Conservation (phyloP, 2,797 vertebrate genomes). For the Petrocephalus schoutedeni region DNA sequence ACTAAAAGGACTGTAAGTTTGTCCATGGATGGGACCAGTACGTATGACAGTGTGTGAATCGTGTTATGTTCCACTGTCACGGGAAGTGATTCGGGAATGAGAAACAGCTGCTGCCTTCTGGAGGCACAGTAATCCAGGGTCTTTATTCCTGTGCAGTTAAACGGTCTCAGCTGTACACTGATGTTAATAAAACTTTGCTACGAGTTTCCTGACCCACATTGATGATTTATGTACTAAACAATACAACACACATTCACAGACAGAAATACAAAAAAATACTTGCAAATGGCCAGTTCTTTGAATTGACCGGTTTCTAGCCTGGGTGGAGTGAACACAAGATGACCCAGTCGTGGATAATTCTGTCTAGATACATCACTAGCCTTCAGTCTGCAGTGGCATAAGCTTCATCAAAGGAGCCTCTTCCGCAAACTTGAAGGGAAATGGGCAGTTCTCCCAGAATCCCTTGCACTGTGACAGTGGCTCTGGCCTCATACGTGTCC, state of each 20-base stretch:
- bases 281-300: neutral
- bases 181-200: neutral
- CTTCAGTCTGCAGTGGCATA: slow-evolving; percentile 13
- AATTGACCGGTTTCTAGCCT: neutral
- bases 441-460: slow-evolving; percentile 65
- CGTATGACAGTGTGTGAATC: neutral
- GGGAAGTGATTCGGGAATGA: neutral
- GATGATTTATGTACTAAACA: neutral
- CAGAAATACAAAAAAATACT: neutral
- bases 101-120: neutral
- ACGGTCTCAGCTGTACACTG: neutral
- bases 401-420: slow-evolving; percentile 59
- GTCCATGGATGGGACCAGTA: neutral
- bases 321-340: neutral
- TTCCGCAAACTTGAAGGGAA: slow-evolving; percentile 59
- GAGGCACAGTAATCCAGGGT: neutral
- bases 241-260: neutral
- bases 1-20: neutral
- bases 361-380: neutral
- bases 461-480: slow-evolving; percentile 60
- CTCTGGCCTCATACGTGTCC: slow-evolving; percentile 54
- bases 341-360: neutral
- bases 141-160: neutral
- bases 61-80: neutral
- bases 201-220: neutral